Evolutionary conservation across 2,113 vertebrate species (phyloP).

Genomic region (Ceyx cyanopectus): DNA sequence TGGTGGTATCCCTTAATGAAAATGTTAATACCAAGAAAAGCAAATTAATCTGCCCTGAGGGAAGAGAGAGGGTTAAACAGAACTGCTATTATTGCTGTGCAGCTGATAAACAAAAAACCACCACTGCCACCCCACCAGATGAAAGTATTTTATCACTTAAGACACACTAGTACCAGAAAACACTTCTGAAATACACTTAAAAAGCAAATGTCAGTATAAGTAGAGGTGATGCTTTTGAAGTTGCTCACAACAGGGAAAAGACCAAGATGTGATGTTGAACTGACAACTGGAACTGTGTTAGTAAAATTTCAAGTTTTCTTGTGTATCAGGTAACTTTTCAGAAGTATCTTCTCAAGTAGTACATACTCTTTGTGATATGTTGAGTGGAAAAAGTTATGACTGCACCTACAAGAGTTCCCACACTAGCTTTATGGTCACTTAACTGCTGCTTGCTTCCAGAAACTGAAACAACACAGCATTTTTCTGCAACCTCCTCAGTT

Average conservation of each 20-base stretch:
- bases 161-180: not conserved
- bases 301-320: not conserved
- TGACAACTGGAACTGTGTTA: not conserved
- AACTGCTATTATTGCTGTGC: not conserved
- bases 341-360: not conserved
- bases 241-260: not conserved
- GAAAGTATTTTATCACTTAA: not conserved
- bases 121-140: not conserved
- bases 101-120: not conserved
- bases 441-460: not conserved
- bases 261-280: not conserved
- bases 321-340: not conserved
- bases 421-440: not conserved
- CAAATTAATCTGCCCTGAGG: not conserved
- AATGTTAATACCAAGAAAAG: not conserved
- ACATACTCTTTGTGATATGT: not conserved
- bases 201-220: not conserved
- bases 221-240: not conserved
- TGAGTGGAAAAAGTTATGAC: not conserved
- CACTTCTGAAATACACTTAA: not conserved
- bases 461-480: not conserved
- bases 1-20: not conserved
- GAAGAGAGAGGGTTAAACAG: not conserved
- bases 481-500: not conserved
- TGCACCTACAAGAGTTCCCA: not conserved